Percentiles rank a stretch among this genome's conserved stretches.
Evolutionary conservation across 2,113 vertebrate species (phyloP).

Genomic region (Pseudorasbora parva): DNA sequence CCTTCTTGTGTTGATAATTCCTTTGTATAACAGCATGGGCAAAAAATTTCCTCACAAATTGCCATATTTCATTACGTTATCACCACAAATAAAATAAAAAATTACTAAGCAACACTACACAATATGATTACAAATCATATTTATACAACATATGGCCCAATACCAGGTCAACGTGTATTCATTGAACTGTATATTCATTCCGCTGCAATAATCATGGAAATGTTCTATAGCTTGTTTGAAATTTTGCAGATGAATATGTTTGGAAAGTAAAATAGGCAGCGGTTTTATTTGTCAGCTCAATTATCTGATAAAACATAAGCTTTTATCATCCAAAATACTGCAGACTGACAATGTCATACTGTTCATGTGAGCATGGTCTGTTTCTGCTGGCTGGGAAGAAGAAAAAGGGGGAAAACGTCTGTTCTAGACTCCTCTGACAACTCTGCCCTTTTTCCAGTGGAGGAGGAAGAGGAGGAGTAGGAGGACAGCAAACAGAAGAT

Average conservation of each 20-base stretch:
- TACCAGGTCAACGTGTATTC: background rate
- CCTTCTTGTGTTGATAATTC: too few relatives aligned
- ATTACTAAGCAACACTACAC: too few relatives aligned
- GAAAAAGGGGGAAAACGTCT: constrained; percentile 15
- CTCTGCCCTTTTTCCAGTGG: constrained; percentile 47
- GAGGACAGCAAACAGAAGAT: constrained; percentile 38
- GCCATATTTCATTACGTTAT: too few relatives aligned
- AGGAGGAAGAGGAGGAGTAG: constrained; percentile 19
- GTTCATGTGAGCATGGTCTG: constrained; percentile 29
- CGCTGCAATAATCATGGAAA: background rate
- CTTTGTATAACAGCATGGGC: too few relatives aligned
- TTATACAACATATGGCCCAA: background rate
- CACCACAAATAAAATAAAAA: too few relatives aligned
- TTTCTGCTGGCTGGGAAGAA: constrained; percentile 8
- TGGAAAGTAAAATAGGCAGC: background rate
- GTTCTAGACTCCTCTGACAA: constrained; percentile 53
- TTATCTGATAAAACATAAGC: background rate
- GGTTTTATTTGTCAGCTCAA: background rate
- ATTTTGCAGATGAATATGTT: background rate
- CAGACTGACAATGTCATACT: constrained; percentile 21
- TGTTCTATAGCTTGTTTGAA: background rate
- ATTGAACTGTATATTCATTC: background rate
- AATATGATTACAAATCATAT: too few relatives aligned
- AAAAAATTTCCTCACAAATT: too few relatives aligned
- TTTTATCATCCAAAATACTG: background rate